Evolutionary conservation across 1,140 invertebrate species (phyloP), one percentile per base, ranked within the genome.

Genomic region (Parapsyche elsis): DNA sequence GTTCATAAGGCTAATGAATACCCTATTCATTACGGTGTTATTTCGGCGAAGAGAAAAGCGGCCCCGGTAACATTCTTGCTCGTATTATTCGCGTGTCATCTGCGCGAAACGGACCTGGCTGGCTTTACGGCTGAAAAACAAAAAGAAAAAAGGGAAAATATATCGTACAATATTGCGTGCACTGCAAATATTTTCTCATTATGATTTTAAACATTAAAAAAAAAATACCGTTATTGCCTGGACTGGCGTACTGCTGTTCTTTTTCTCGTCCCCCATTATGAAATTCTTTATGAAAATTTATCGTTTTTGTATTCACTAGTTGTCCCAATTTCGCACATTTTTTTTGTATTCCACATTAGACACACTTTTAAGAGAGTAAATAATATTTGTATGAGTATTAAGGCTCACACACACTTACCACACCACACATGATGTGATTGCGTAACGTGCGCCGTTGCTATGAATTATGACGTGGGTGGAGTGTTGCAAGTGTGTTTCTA

Each of bases 1-100:
- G 73, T 75, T 75, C 73, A 75, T 75, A 57, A 75, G 45, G 73
- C 45, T 75, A 75, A 75, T 75, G 73, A 75, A 75, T 75, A 75
- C 73, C 73, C 49, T 46, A 57, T 75, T 75, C 73, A 75, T 75
- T 75, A 75, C 73, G 14, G 71, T 49, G 71, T 73, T 73, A 73
- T 73, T 73, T 73, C 45, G 71, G n/a, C 10, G 61, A 16, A 10
- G 49, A 53, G 21, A 61, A 67, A 26, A 12, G 19, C 9, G 5
- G 24, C 24, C 64, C 24, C 23, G 26, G 38, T 21, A 24, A 38
- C 38, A 73, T 73, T 73, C 71, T 46, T 73, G 21, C 71, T 23
- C 38, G 45, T 73, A 46, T 46, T 73, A 46, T 73, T 45, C 45
- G 71, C 71, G 30, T 73, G 45, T 73, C 71, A 73, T 49, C 38